Conservation (phyloP, 2,888 invertebrate genomes). For the Agrypnus murinus region DNA sequence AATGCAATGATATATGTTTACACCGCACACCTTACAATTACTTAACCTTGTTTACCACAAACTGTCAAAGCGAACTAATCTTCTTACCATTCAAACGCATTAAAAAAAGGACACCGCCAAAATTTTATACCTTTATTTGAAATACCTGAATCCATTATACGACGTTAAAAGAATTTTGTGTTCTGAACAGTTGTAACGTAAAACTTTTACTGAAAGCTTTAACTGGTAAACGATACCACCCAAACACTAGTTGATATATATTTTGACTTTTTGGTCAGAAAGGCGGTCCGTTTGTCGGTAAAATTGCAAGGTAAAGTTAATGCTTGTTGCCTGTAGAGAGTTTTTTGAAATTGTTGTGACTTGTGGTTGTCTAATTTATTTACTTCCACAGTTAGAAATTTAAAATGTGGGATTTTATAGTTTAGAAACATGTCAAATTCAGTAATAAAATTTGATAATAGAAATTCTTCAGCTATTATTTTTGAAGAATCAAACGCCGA, state of each 20-base stretch:
- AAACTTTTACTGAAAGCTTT: slow-evolving; percentile 48
- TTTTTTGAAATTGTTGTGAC: slow-evolving; percentile 59
- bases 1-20: slow-evolving; percentile 60
- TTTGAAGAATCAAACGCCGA: not conserved
- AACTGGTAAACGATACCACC: slow-evolving; percentile 50
- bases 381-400: slow-evolving; percentile 41
- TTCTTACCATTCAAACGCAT: slow-evolving; percentile 58
- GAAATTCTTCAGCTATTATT: not conserved
- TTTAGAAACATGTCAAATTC: slow-evolving; percentile 10
- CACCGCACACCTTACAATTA: slow-evolving; percentile 63
- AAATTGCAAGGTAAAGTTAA: slow-evolving; percentile 50
- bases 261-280: slow-evolving; percentile 57
- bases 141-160: slow-evolving; percentile 45
- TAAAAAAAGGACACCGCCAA: slow-evolving; percentile 49
- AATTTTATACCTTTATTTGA: slow-evolving; percentile 50
- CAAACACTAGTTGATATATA: slow-evolving; percentile 42
- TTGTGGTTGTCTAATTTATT: slow-evolving; percentile 59
- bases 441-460: slow-evolving; percentile 22
- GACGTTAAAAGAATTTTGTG: slow-evolving; percentile 39
- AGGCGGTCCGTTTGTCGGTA: slow-evolving; percentile 59
- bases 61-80: slow-evolving; percentile 71
- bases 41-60: slow-evolving; percentile 71
- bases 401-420: slow-evolving; percentile 16
- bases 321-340: slow-evolving; percentile 56
- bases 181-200: slow-evolving; percentile 26